Conservation (phyloP, 2,888 invertebrate genomes). For the Mimumesa dahlbomi region DNA sequence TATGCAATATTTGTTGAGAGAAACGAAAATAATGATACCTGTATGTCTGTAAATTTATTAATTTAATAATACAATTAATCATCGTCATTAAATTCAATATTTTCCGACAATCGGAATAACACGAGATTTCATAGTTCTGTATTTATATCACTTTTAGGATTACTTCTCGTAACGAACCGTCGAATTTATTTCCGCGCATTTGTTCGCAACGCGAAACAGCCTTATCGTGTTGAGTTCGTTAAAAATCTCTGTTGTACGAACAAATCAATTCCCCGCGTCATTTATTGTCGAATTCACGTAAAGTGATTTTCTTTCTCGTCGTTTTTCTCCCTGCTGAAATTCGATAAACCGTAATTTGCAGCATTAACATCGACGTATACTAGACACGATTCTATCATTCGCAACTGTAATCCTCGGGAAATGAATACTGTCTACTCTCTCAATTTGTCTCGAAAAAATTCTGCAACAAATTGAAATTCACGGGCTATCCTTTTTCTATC, state of each 20-base stretch:
- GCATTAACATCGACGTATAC: slow-evolving; percentile 35
- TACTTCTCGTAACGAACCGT: too few relatives aligned
- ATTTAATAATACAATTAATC: too few relatives aligned
- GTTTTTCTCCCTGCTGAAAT: slow-evolving; percentile 23
- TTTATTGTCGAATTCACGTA: slow-evolving; percentile 1
- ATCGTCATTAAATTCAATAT: too few relatives aligned
- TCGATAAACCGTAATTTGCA: slow-evolving; percentile 50
- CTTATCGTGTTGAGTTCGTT: background rate
- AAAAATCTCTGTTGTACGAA: background rate
- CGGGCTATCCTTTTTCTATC: background rate
- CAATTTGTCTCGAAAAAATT: slow-evolving; percentile 35
- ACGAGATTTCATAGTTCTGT: too few relatives aligned
- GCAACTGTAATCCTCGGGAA: slow-evolving; percentile 36
- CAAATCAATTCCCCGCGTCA: slow-evolving; percentile 14
- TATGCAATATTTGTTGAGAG: too few relatives aligned
- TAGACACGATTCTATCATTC: slow-evolving; percentile 45
- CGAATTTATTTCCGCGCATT: background rate
- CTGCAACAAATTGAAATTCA: slow-evolving; percentile 46
- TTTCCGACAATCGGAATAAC: too few relatives aligned
- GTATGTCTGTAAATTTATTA: too few relatives aligned
- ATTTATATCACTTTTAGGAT: too few relatives aligned
- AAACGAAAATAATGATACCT: too few relatives aligned
- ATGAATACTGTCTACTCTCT: background rate
- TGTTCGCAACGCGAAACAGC: background rate
- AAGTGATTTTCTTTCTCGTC: background rate